Percentiles rank a stretch among this genome's conserved stretches.
Evolutionary conservation across 2,888 invertebrate genomes (phyloP).

Genomic region (Acanthosepion lycidas): DNA sequence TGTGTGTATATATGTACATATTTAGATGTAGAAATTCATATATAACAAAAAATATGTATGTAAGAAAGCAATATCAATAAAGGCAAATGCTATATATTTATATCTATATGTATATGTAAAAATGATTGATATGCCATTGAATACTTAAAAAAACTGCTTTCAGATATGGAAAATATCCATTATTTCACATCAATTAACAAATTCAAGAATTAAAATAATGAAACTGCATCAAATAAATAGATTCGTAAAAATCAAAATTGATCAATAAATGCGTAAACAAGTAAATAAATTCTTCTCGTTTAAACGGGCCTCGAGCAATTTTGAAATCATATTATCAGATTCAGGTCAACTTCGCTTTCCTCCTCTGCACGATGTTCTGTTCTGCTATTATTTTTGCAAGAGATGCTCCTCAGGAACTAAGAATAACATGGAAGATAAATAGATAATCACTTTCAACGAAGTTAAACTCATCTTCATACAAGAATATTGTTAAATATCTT

Average conservation of each 20-base stretch:
- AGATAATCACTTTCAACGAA: constrained; percentile 12
- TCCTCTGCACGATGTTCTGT: too few relatives aligned
- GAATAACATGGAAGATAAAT: neutral
- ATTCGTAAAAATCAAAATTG: neutral
- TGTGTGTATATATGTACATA: too few relatives aligned
- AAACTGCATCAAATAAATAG: neutral
- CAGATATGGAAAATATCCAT: too few relatives aligned
- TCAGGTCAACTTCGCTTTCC: neutral
- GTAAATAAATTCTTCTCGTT: neutral
- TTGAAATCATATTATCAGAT: neutral
- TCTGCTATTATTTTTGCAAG: neutral
- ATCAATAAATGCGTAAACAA: neutral
- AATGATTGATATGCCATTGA: too few relatives aligned
- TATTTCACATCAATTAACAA: too few relatives aligned
- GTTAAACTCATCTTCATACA: neutral
- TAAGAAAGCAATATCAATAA: neutral
- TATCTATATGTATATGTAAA: too few relatives aligned
- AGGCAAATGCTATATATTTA: too few relatives aligned
- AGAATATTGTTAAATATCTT: too few relatives aligned
- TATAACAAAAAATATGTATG: neutral
- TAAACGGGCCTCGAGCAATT: neutral
- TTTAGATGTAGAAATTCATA: neutral
- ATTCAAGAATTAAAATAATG: too few relatives aligned
- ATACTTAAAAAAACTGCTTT: too few relatives aligned
- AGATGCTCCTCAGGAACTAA: neutral